Base-by-base conservation (phyloP, 23 tunicate species). In the Styela plicata region DNA sequence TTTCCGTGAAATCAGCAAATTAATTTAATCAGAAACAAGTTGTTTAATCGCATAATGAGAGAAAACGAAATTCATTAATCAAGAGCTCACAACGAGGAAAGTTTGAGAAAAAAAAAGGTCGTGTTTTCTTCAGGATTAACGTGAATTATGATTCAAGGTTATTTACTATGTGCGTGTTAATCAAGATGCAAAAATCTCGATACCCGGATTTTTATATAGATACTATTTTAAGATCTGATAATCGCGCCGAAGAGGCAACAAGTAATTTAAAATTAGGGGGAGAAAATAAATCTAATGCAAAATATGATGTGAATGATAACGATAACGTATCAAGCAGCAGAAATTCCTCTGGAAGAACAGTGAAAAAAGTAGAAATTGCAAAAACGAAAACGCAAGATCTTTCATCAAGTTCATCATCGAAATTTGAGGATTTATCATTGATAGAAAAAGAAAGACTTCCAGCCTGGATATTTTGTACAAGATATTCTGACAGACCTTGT, bases 401-500 rank as follows among this genome's bases (percentile, higher is more conserved):
- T 5, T 44, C 13, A 44, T 5, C 10, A 5, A 44, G 10, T 5
- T 5, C 10, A 5, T 44, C 57, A 13, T 44, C 57, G 57, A 44
- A 44, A 7, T 44, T 44, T 44, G 57, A 44, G 13, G 13, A 44
- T 5, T 44, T 44, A 13, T 44, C 57, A 13, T 7, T 44, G 13
- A 13, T 5, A 13, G 57, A 66, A 27, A 27, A 66, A 66, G 70
- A 66, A 66, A 66, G 7, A 27, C 77, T 71, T 30, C 97, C 97
- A 24, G 97, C 97, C 2, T 92, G 97, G 97, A 84, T 92, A 7
- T 88, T 79, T 36, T 92, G 97, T 79, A 92, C 97, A 17, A 74
- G 97, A n/a, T 92, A 92, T 74, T 87, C 91, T 16, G 91, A 92
- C 69, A 74, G 97, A 30, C 97, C 97, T 30, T 87, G 88, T 28